Evolutionary conservation across 2,113 vertebrate genomes (phyloP), one percentile per base, ranked within the genome.

Genomic region (Calidris pygmaea): DNA sequence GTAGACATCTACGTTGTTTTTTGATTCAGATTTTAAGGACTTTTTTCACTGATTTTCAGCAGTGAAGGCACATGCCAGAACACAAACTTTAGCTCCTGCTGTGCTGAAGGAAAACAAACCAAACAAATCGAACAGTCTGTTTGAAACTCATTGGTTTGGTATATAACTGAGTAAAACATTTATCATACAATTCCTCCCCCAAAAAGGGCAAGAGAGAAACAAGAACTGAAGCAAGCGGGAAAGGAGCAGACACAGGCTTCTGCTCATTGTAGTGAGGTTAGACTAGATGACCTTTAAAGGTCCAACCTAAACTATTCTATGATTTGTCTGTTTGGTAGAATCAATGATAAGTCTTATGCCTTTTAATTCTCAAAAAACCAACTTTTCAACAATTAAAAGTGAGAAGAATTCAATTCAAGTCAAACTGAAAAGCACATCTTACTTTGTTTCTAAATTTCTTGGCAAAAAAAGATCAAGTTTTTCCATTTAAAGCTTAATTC

Each of bases 1-100:
- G 13, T 10, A 77, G 58, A 17, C 30, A 76, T 22, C 41, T 29
- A 21, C 1, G 1, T 0, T 32, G 17, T 4, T 14, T 70, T 82
- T 83, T 12, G 39, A 24, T 58, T 50, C 24, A 2, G 3, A 18
- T 82, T 66, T 88, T 75, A 56, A 47, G 41, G 52, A 24, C 24
- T 24, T 80, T 77, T 85, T 50, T 41, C 74, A 37, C 30, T 10
- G 27, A 59, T 19, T 90, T 48, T 55, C 43, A 65, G 55, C 43
- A 34, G 21, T 5, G 55, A 60, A 62, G 48, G 66, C 66, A 50
- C 66, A 30, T 15, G 35, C 19, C 43, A 20, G 20, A 74, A 63
- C 59, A 55, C 62, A 81, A 39, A 30, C 65, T 81, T 80, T 19
- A 83, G 15, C 63, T 74, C 48, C 41, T 34, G 15, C 37, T n/a